phyloP scores from a whole-genome alignment of 2,113 vertebrate species.

The Perccottus glenii region DNA sequence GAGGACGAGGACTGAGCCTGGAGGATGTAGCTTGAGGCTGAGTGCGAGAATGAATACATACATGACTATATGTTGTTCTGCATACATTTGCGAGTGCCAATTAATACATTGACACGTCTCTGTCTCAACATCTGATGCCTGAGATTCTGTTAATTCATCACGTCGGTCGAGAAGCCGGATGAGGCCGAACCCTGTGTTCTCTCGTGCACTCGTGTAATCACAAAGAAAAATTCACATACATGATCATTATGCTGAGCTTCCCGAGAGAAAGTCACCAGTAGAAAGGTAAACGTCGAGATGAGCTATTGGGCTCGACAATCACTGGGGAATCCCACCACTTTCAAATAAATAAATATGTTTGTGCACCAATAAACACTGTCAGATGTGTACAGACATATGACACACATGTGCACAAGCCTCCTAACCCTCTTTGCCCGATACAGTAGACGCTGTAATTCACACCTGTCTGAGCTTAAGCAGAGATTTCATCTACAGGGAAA shows the following conservation, averaged over 20 bases:
- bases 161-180: constrained; percentile 20
- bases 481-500: constrained; percentile 63
- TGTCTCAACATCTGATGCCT: constrained; percentile 30
- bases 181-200: constrained; percentile 6
- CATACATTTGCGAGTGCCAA: constrained; percentile 36
- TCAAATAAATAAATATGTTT: constrained; percentile 65
- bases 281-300: constrained; percentile 53
- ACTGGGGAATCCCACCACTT: constrained; percentile 60
- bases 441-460: constrained; percentile 51
- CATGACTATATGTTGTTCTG: constrained; percentile 20
- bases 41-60: constrained; percentile 10
- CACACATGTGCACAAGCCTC: constrained; percentile 18
- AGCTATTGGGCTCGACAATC: constrained; percentile 55
- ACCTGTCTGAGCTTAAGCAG: constrained; percentile 50
- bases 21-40: constrained; percentile 28
- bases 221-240: constrained; percentile 10
- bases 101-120: constrained; percentile 42
- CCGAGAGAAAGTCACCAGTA: constrained; percentile 47
- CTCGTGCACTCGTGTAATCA: constrained; percentile 10
- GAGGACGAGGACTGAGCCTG: background rate
- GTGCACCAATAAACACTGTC: constrained; percentile 34
- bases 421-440: constrained; percentile 10
- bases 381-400: constrained; percentile 10
- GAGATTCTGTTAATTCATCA: constrained; percentile 33
- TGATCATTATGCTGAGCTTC: constrained; percentile 26